These are phyloP conservation scores for Cephus sareptanus DNA, from an alignment of 2,888 invertebrate species.

Conservation along the genomic window DNA sequence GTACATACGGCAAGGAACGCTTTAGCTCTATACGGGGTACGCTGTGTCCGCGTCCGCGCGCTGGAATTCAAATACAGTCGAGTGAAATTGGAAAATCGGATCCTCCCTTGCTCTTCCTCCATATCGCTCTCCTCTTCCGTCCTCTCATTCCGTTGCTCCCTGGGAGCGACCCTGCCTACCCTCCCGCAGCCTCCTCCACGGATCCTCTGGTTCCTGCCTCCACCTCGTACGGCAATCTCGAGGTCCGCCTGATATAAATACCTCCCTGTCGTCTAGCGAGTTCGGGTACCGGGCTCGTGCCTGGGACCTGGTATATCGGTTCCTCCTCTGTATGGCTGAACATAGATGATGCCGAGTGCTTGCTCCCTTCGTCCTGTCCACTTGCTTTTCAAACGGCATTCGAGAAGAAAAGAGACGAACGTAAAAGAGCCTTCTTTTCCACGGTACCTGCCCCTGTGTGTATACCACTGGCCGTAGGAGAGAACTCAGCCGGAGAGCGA, in stretches of 20 bases:
- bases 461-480: no score
- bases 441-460: no score
- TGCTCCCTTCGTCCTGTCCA: background rate
- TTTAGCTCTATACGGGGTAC: conserved; percentile 22
- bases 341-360: background rate
- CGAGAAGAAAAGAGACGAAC: no score
- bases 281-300: background rate
- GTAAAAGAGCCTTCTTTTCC: no score
- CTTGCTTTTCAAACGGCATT: background rate
- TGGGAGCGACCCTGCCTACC: no score
- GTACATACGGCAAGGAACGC: conserved; percentile 9
- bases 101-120: conserved; percentile 33
- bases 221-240: conserved; percentile 26
- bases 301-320: background rate
- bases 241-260: conserved; percentile 14
- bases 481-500: no score
- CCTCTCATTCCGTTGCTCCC: conserved; percentile 17
- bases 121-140: conserved; percentile 21
- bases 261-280: background rate
- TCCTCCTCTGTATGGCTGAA: background rate
- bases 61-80: conserved; percentile 59
- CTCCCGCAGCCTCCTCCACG: conserved; percentile 18
- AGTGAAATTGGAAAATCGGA: conserved; percentile 61
- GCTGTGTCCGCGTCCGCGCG: conserved; percentile 39
- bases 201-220: conserved; percentile 26